A percentile compares a stretch with the other conserved stretches of the same genome.
These are phyloP conservation scores for Otolemur garnettii DNA, from an alignment of 2,113 vertebrate genomes.

Conservation along the genomic window DNA sequence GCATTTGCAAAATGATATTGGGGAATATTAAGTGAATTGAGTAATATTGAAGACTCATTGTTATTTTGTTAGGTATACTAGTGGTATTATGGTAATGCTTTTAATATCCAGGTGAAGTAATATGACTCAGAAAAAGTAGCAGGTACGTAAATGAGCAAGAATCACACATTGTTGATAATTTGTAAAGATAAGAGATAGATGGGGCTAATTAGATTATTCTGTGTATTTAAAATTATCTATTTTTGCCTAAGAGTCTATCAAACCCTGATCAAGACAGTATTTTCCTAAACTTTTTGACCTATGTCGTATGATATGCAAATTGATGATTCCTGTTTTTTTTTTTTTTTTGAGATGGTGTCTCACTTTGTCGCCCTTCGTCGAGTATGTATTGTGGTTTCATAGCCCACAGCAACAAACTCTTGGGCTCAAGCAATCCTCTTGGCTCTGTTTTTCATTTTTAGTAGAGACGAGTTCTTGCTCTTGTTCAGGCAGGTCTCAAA, in stretches of 20 bases:
- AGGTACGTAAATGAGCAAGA: neutral
- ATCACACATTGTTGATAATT: neutral
- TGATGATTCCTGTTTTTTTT: neutral
- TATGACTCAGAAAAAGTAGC: neutral
- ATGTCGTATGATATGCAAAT: neutral
- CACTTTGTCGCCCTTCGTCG: too few relatives aligned
- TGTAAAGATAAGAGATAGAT: constrained; percentile 18
- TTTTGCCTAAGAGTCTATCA: neutral
- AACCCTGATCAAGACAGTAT: neutral
- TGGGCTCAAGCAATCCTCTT: too few relatives aligned
- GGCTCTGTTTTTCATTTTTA: too few relatives aligned
- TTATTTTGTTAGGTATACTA: neutral
- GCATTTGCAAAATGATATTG: neutral
- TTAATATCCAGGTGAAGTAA: neutral
- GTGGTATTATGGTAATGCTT: neutral
- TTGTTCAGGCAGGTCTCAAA: too few relatives aligned
- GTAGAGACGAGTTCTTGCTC: too few relatives aligned
- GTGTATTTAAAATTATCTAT: neutral
- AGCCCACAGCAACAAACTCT: too few relatives aligned
- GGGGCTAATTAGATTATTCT: constrained; percentile 9
- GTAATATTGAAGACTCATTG: neutral
- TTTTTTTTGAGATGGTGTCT: too few relatives aligned
- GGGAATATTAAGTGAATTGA: neutral
- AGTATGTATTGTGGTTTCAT: too few relatives aligned
- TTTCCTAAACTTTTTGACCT: constrained; percentile 48